Evolutionary conservation across 2,888 invertebrate genomes (phyloP).

Genomic region (Cantharis nigra): DNA sequence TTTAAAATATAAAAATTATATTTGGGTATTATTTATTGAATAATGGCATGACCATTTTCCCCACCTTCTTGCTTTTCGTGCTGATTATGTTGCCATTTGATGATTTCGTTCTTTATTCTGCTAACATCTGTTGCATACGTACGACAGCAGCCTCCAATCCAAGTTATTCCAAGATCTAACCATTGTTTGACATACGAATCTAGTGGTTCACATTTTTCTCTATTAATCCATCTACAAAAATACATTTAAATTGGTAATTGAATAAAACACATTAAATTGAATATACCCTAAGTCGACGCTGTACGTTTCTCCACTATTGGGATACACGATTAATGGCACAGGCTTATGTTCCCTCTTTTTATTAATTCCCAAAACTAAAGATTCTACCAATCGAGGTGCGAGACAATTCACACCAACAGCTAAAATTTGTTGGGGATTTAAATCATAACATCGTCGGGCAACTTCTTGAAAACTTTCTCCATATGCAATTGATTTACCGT

Average conservation of each 20-base stretch:
- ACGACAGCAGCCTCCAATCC: conserved; percentile 92
- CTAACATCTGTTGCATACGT: conserved; percentile 81
- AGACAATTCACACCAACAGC: conserved; percentile 92
- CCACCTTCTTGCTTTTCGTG: background rate
- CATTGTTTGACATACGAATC: conserved; percentile 77
- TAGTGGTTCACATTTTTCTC: conserved; percentile 71
- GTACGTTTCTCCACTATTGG: conserved; percentile 89
- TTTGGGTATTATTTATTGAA: background rate
- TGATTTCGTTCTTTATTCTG: conserved; percentile 69
- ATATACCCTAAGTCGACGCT: conserved; percentile 69
- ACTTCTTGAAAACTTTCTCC: conserved; percentile 81
- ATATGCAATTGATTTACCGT: conserved; percentile 70
- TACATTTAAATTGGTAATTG: background rate
- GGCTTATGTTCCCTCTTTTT: conserved; percentile 54
- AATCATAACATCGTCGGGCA: conserved; percentile 67
- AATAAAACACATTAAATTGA: background rate
- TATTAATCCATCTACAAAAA: conserved; percentile 70
- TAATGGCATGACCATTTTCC: conserved; percentile 1
- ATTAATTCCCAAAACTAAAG: conserved; percentile 64
- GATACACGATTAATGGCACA: conserved; percentile 85
- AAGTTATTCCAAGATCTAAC: conserved; percentile 79
- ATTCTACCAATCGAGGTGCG: conserved; percentile 66
- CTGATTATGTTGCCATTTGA: conserved; percentile 49
- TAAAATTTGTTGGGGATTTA: conserved; percentile 70
- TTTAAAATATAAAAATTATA: background rate